These are phyloP conservation scores for Microdon myrmicae DNA, from an alignment of 2,888 invertebrate genomes.

Conservation along the genomic window DNA sequence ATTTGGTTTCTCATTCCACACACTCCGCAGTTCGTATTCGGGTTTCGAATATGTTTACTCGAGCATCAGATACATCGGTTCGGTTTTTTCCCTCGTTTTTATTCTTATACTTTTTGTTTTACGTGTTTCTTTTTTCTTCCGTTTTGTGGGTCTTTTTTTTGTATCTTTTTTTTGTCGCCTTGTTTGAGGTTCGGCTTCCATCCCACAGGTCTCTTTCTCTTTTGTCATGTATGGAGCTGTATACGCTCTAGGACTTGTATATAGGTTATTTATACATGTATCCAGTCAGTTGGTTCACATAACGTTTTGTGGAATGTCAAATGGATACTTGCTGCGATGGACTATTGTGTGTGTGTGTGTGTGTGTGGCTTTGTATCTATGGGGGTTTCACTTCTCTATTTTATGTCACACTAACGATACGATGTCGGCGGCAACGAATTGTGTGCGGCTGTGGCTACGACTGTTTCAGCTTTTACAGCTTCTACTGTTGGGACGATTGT, in stretches of 20 bases:
- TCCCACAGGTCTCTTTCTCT: conserved; percentile 52
- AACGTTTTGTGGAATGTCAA: conserved; percentile 51
- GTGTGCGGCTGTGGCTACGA: neutral
- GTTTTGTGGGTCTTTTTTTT: conserved; percentile 14
- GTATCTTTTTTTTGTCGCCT: conserved; percentile 18
- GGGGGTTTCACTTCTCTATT: conserved; percentile 45
- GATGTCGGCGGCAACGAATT: neutral
- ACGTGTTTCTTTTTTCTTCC: conserved; percentile 28
- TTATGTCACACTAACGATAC: conserved; percentile 33
- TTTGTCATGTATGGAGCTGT: conserved; percentile 25
- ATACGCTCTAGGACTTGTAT: conserved; percentile 25
- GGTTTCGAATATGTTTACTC: conserved; percentile 43
- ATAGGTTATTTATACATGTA: conserved; percentile 36
- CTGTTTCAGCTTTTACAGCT: too few species aligned
- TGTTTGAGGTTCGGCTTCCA: conserved; percentile 50
- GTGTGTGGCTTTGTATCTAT: conserved; percentile 4
- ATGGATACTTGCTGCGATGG: too few species aligned
- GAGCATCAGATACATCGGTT: conserved; percentile 46
- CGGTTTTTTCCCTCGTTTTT: too few species aligned
- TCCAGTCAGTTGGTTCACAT: conserved; percentile 31
- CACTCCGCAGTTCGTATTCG: conserved; percentile 44
- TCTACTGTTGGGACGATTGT: too few species aligned
- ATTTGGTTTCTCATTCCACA: conserved; percentile 46
- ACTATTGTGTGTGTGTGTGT: conserved; percentile 18
- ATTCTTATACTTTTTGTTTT: conserved; percentile 32